Evolutionary conservation across 2,113 vertebrate genomes (phyloP), one percentile per base, ranked within the genome.

Genomic region (Charadrius vociferus): DNA sequence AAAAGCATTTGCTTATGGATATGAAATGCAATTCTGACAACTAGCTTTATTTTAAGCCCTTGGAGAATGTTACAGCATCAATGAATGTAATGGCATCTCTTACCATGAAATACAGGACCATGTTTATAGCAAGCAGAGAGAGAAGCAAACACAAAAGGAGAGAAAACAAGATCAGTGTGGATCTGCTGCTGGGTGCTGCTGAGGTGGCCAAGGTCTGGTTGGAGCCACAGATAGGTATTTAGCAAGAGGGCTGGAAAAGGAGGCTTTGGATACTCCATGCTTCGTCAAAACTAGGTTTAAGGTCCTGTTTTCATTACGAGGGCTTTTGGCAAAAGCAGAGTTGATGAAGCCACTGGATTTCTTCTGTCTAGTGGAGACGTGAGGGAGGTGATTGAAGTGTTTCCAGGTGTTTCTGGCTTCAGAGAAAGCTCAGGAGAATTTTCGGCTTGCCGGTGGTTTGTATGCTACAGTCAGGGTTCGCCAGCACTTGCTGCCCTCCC

Each of bases 371-470:
- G 78, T 79, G 88, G 94, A 95, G 95, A 86, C 0, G 26, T 67
- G 91, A 95, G 50, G 41, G 81, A 95, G 90, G 39, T 12, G 86
- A 87, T 70, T 96, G 97, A 94, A 95, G 87, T 82, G 81, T 68
- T 97, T 97, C 93, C 91, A 97, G 89, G 85, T 66, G 45, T 78
- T 93, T 71, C 81, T 94, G 77, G 81, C 94, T 84, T 53, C 92
- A 70, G 90, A 94, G 74, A 90, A 58, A 1, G 6, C 32, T 92
- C 16, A 2, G 66, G 74, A 89, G 66, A n/a, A 41, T 8, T 81
- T 87, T 81, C 7, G 10, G 37, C 74, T 89, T 30, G 24, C 50
- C 1, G 1, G 23, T 55, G 91, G 58, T 86, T 94, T 86, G 84
- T 39, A 43, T 3, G 3, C 18, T 49, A 80, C 71, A 3, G 45